Percentiles rank a stretch among this genome's conserved stretches.
These are phyloP conservation scores for Drosophila conformis DNA, from an alignment of 2,888 invertebrate genomes.

Conservation along the genomic window DNA sequence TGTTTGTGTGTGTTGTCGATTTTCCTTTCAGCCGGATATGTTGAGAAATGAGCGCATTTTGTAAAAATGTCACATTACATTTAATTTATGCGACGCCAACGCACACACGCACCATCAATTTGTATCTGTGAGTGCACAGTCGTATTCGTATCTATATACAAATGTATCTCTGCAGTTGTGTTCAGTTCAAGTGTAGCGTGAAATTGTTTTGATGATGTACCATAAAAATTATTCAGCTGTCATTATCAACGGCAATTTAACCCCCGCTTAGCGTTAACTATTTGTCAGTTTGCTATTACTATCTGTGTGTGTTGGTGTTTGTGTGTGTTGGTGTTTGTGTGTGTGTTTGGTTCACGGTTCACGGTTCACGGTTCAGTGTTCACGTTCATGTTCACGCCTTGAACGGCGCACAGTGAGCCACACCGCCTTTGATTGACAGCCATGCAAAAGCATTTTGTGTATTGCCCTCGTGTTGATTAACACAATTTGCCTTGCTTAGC, in stretches of 20 bases:
- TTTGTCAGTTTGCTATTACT: constrained; percentile 47
- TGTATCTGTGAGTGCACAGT: constrained; percentile 36
- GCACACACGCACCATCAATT: constrained; percentile 38
- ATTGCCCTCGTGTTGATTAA: constrained; percentile 62
- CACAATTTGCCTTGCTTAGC: constrained; percentile 60
- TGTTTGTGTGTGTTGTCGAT: constrained; percentile 19
- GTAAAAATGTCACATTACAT: constrained; percentile 84
- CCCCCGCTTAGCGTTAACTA: constrained; percentile 58
- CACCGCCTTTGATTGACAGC: constrained; percentile 59
- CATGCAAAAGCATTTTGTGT: constrained; percentile 58
- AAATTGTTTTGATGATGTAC: constrained; percentile 69
- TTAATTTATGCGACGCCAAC: constrained; percentile 81
- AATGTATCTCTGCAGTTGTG: constrained; percentile 27
- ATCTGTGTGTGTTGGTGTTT: background rate
- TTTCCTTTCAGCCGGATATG: constrained; percentile 70
- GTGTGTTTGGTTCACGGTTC: constrained; percentile 9
- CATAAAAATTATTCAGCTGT: constrained; percentile 60
- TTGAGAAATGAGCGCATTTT: constrained; percentile 84
- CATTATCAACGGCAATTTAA: constrained; percentile 65
- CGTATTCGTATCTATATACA: constrained; percentile 1
- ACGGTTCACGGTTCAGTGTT: constrained; percentile 36
- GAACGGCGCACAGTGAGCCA: constrained; percentile 17
- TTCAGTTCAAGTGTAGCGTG: constrained; percentile 65
- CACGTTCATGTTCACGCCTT: constrained; percentile 46
- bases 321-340: background rate